A percentile compares a stretch with the other conserved stretches of the same genome.
These are phyloP conservation scores for Nomada fucata DNA, from an alignment of 2,888 invertebrate species.

Conservation along the genomic window DNA sequence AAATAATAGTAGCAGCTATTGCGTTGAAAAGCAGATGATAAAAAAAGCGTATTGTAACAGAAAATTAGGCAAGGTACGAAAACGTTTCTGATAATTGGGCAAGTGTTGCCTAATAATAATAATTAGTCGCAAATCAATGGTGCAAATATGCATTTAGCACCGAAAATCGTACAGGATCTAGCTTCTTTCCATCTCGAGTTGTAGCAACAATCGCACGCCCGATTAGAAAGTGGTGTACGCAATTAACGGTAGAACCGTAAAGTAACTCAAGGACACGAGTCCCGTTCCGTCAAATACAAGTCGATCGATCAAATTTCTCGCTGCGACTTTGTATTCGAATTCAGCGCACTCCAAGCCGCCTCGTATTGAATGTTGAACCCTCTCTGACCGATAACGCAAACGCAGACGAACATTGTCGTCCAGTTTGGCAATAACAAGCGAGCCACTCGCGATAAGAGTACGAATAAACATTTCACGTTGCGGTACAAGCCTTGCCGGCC, in stretches of 20 bases:
- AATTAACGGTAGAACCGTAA: not conserved
- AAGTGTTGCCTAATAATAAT: too few relatives aligned
- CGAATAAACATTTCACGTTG: slow-evolving; percentile 54
- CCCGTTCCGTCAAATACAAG: not conserved
- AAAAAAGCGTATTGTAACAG: too few relatives aligned
- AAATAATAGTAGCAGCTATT: too few relatives aligned
- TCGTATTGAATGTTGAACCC: slow-evolving; percentile 77
- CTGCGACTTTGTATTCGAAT: slow-evolving; percentile 2
- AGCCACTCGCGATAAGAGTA: slow-evolving; percentile 35
- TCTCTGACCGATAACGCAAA: slow-evolving; percentile 47
- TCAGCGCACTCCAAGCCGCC: slow-evolving; percentile 64
- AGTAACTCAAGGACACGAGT: not conserved
- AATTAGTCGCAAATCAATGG: slow-evolving; percentile 1
- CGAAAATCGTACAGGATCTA: too few relatives aligned
- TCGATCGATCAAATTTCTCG: slow-evolving; percentile 33
- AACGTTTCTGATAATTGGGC: not conserved
- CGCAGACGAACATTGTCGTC: slow-evolving; percentile 41
- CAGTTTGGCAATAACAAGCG: slow-evolving; percentile 65
- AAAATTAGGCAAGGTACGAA: not conserved
- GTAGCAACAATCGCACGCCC: not conserved
- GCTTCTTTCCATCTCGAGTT: not conserved
- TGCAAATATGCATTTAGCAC: not conserved
- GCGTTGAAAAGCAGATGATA: too few relatives aligned
- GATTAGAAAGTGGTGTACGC: too few relatives aligned
- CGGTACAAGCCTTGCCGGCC: slow-evolving; percentile 32